Evolutionary conservation across 1,140 invertebrate species (phyloP).

Genomic region (Tetragnatha versicolor): DNA sequence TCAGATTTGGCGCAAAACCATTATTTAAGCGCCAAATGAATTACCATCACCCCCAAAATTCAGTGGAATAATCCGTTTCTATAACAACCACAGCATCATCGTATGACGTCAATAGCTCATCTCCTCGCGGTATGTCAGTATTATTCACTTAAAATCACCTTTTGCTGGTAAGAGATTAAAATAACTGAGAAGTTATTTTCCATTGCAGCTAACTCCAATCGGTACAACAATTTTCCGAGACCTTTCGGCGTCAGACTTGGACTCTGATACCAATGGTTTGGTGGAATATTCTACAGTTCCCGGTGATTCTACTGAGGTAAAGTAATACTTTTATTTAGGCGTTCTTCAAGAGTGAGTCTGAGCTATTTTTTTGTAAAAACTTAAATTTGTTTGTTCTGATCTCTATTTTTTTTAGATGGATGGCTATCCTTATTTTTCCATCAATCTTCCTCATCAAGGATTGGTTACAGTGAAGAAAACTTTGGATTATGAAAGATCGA

Average conservation of each 20-base stretch:
- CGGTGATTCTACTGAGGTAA: slow-evolving; percentile 63
- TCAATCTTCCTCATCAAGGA: slow-evolving; percentile 63
- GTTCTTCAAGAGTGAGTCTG: neutral
- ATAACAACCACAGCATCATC: too few species aligned
- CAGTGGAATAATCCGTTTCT: too few species aligned
- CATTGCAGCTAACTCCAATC: slow-evolving; percentile 57
- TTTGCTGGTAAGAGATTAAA: too few species aligned
- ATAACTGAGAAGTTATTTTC: neutral
- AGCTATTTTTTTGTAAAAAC: neutral
- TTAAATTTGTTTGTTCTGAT: neutral
- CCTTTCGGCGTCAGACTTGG: slow-evolving; percentile 56
- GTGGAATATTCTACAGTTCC: slow-evolving; percentile 77
- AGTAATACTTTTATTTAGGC: neutral
- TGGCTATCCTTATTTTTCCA: slow-evolving; percentile 81
- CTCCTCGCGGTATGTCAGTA: too few species aligned
- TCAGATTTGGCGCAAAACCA: too few species aligned
- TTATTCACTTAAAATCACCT: too few species aligned
- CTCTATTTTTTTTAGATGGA: slow-evolving; percentile 64
- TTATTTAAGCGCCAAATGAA: too few species aligned
- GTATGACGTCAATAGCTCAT: too few species aligned
- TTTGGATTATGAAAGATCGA: slow-evolving; percentile 57
- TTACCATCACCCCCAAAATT: too few species aligned
- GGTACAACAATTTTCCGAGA: slow-evolving; percentile 58
- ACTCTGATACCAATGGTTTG: slow-evolving; percentile 80
- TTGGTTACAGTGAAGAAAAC: slow-evolving; percentile 56